Percentiles rank a stretch among this genome's conserved stretches.
Conservation (phyloP, 2,113 vertebrate genomes). For the Rhea americana region DNA sequence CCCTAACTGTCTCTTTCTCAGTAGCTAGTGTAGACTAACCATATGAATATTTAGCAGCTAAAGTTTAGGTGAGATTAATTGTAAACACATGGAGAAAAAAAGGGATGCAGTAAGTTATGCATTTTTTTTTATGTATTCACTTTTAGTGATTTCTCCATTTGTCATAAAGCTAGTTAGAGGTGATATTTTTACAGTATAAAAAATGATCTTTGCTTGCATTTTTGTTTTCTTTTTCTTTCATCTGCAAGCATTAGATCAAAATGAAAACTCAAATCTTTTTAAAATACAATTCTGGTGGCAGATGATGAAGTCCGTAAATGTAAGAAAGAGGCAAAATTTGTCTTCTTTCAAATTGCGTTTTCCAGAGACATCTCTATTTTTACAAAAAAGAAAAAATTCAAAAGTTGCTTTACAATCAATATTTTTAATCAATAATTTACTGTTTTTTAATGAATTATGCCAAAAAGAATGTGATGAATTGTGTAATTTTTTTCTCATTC, state of each 20-base stretch:
- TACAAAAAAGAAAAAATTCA: background rate
- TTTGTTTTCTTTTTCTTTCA: background rate
- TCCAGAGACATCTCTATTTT: background rate
- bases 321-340: background rate
- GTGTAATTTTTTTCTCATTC: background rate
- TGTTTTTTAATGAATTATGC: background rate
- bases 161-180: background rate
- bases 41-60: background rate
- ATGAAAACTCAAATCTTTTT: background rate
- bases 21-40: background rate
- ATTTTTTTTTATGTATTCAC: background rate
- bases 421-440: background rate
- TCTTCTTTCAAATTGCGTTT: background rate
- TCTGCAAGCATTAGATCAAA: background rate
- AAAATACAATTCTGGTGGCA: background rate
- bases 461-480: background rate
- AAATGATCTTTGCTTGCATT: background rate
- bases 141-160: background rate
- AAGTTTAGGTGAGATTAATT: background rate
- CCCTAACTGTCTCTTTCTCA: background rate
- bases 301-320: background rate
- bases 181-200: background rate
- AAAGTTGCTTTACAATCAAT: accelerated
- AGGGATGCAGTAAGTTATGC: background rate
- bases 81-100: background rate